Base-by-base conservation (phyloP, 1,140 invertebrate species). In the Trissolcus basalis region DNA sequence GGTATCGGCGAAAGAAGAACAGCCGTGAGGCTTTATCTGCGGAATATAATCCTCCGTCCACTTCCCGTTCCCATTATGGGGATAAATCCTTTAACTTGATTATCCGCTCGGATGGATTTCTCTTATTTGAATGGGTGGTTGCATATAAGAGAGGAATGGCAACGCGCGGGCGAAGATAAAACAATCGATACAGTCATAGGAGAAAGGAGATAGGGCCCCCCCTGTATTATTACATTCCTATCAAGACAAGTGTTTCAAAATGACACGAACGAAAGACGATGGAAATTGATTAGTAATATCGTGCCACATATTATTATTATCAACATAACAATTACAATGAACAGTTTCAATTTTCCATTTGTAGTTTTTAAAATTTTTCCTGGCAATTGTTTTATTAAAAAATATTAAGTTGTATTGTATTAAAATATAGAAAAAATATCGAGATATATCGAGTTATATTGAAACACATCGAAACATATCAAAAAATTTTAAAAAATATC, bases 71-170 rank as follows among this genome's bases (percentile, higher is more conserved):
- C 69, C 54, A 69, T 61, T 68, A 69, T 64, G 69, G 69, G 69
- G 75, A 78, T 78, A 78, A 73, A 78, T 78, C 75, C 69, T 78
- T 78, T 78, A 78, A 78, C 69, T 78, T 78, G 69, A 78, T 78
- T 78, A 73, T 78, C 60, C 69, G 60, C 69, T 78, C 59, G 69
- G 73, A 78, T 78, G 73, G 69, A 78, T 68, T 63, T 72, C 55
- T 72, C 70, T 67, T 67, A 67, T 74, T 69, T 55, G 55, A 69
- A 72, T 76, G 77, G 72, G 65, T 50, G 53, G 35, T 58, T 60
- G 36, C 43, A 15, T 41, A 65, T 67, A 48, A 43, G 6, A 35
- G 35, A 56, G 54, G 13, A 12, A 44, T 10, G 33, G 27, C 10
- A 8, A 43, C 43, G 43, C 53, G 60, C n/a, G n/a, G 39, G 33